Evolutionary conservation across 2,797 vertebrate species (phyloP).

Genomic region (Alfaro cultratus): DNA sequence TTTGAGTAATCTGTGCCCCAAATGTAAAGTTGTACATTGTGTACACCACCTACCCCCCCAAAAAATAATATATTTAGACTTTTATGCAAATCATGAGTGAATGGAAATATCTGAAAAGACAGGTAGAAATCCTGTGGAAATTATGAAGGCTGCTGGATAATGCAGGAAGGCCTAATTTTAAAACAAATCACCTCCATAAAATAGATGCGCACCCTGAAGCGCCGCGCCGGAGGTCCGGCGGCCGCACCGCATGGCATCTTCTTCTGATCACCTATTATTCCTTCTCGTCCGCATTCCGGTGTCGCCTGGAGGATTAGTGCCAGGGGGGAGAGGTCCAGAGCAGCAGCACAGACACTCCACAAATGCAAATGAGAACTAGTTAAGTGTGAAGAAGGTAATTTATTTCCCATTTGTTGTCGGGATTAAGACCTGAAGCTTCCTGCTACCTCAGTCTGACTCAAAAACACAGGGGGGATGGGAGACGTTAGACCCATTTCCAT

Average conservation of each 20-base stretch:
- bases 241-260: slow-evolving; percentile 53
- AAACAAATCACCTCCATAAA: background rate
- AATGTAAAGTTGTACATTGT: background rate
- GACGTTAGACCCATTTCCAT: slow-evolving; percentile 59
- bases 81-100: background rate
- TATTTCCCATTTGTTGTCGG: slow-evolving; percentile 88
- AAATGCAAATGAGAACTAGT: slow-evolving; percentile 89
- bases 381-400: slow-evolving; percentile 92
- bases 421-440: slow-evolving; percentile 88
- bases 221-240: slow-evolving; percentile 19
- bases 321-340: slow-evolving; percentile 76
- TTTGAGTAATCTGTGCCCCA: background rate
- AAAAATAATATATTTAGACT: background rate
- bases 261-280: slow-evolving; percentile 39
- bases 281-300: slow-evolving; percentile 58
- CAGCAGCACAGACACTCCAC: slow-evolving; percentile 71
- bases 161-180: background rate
- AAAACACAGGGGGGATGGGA: slow-evolving; percentile 35
- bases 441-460: slow-evolving; percentile 55
- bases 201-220: slow-evolving; percentile 5
- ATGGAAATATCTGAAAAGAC: background rate
- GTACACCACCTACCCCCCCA: too few species aligned
- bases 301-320: slow-evolving; percentile 83
- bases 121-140: background rate
- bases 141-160: background rate